Conservation (phyloP, 2,797 vertebrate species). For the Coilia nasus region DNA sequence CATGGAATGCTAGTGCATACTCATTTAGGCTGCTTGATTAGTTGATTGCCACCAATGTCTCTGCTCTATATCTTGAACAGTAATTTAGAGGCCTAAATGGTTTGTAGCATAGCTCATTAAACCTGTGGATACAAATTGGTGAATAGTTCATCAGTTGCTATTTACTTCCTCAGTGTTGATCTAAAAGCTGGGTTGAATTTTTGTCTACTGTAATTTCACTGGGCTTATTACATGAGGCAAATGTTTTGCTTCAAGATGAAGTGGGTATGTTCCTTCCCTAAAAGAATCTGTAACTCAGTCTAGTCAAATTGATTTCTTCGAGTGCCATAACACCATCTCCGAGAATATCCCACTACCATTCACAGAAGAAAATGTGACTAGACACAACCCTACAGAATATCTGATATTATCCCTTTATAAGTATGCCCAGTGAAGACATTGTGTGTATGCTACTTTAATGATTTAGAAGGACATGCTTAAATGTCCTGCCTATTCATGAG, state of each 20-base stretch:
- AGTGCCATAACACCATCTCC: not conserved
- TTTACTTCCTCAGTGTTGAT: not conserved
- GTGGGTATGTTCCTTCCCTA: slow-evolving; percentile 44
- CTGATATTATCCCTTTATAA: not conserved
- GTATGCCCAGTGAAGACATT: not conserved
- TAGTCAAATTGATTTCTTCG: slow-evolving; percentile 39
- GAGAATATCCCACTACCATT: slow-evolving; percentile 34
- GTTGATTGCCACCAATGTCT: not conserved
- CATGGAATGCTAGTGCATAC: not conserved
- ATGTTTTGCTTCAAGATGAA: not conserved
- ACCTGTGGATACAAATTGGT: not conserved
- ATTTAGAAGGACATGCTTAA: not conserved
- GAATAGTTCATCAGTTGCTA: not conserved
- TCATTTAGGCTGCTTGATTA: not conserved
- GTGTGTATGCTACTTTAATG: not conserved
- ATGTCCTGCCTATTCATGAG: too few species aligned
- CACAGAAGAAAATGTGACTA: slow-evolving; percentile 24
- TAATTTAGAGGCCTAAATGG: not conserved
- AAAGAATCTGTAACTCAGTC: not conserved
- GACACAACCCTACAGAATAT: not conserved
- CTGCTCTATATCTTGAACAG: not conserved
- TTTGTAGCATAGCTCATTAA: not conserved
- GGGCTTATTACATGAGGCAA: not conserved
- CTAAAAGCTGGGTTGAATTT: not conserved
- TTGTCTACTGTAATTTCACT: not conserved